A percentile compares a stretch with the other conserved stretches of the same genome.
These are phyloP conservation scores for Drosophila dives DNA, from an alignment of 2,888 invertebrate species.

Conservation along the genomic window DNA sequence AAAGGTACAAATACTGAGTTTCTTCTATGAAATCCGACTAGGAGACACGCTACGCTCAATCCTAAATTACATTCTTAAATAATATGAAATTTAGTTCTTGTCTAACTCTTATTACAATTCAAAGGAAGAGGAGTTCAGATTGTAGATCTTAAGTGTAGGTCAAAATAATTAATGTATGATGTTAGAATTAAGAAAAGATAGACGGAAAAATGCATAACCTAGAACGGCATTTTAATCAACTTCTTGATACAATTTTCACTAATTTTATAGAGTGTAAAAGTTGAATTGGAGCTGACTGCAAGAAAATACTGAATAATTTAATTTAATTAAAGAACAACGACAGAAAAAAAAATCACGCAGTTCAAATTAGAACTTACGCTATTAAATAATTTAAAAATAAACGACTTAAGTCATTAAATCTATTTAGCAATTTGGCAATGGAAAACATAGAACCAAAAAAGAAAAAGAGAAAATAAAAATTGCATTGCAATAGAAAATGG, in stretches of 20 bases:
- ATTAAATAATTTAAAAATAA: slow-evolving; percentile 66
- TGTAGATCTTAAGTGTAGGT: not conserved
- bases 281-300: not conserved
- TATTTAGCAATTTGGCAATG: slow-evolving; percentile 41
- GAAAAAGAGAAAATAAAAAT: slow-evolving; percentile 5
- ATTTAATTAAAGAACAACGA: slow-evolving; percentile 60
- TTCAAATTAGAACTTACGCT: slow-evolving; percentile 5
- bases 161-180: not conserved
- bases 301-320: slow-evolving; percentile 64
- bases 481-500: slow-evolving; percentile 42
- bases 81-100: not conserved
- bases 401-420: slow-evolving; percentile 65
- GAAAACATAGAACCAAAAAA: slow-evolving; percentile 14
- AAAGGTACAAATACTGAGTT: not conserved
- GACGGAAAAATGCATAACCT: not conserved
- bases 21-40: not conserved
- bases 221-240: not conserved
- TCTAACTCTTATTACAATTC: not conserved
- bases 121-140: not conserved
- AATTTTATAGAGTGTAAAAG: not conserved
- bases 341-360: slow-evolving; percentile 14
- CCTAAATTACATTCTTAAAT: not conserved
- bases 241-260: not conserved
- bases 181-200: not conserved
- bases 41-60: not conserved